These are phyloP conservation scores for Distichodus sexfasciatus DNA, from an alignment of 2,797 vertebrate genomes.

Conservation along the genomic window DNA sequence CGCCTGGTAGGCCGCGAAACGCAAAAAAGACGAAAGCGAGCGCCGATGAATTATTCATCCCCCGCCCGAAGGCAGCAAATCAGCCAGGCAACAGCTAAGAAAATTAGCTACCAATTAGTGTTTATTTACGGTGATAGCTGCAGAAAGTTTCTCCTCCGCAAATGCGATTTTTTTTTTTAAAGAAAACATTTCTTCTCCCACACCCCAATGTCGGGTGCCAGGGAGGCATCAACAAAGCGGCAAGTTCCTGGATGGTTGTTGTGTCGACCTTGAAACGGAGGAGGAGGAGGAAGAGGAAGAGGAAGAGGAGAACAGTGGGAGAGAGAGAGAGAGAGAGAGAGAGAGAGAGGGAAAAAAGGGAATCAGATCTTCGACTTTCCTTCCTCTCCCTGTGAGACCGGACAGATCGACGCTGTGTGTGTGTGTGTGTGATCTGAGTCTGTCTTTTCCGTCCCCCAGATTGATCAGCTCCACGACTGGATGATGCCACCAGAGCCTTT, in stretches of 20 bases:
- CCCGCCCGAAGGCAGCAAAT: slow-evolving; percentile 89
- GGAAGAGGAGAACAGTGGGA: background rate
- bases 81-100: slow-evolving; percentile 89
- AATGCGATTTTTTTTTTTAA: slow-evolving; percentile 21
- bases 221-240: slow-evolving; percentile 49
- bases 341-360: slow-evolving; percentile 8
- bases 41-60: slow-evolving; percentile 90
- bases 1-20: slow-evolving; percentile 81
- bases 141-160: slow-evolving; percentile 36
- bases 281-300: slow-evolving; percentile 16
- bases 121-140: slow-evolving; percentile 83
- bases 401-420: slow-evolving; percentile 7
- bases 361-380: slow-evolving; percentile 46
- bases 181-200: slow-evolving; percentile 68
- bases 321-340: slow-evolving; percentile 23
- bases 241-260: slow-evolving; percentile 49
- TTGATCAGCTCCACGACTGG: slow-evolving; percentile 50
- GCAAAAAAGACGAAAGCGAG: slow-evolving; percentile 84
- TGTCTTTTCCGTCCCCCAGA: background rate
- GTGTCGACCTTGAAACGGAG: slow-evolving; percentile 59
- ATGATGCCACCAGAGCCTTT: slow-evolving; percentile 64
- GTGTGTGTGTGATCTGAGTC: slow-evolving; percentile 9
- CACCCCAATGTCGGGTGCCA: slow-evolving; percentile 37
- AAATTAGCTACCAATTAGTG: slow-evolving; percentile 94
- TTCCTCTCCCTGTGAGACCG: background rate